These are phyloP conservation scores for Drosophila arizonae DNA, from an alignment of 1,140 invertebrate genomes.

Conservation along the genomic window DNA sequence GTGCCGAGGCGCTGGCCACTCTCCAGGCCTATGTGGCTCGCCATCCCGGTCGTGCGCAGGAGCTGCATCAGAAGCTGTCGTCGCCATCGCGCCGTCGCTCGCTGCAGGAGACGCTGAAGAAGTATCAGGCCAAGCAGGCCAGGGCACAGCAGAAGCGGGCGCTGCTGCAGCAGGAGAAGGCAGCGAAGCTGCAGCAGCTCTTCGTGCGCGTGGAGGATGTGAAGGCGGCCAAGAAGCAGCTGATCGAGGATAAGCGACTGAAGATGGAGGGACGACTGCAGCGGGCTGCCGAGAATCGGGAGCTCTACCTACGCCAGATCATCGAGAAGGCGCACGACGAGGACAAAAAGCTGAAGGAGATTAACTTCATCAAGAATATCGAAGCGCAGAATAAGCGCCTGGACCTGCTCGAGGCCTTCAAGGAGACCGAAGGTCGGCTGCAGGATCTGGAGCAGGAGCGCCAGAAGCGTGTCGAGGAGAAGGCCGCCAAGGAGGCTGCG, in stretches of 20 bases:
- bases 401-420: constrained; percentile 92
- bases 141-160: constrained; percentile 91
- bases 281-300: constrained; percentile 95
- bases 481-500: constrained; percentile 96
- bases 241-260: constrained; percentile 92
- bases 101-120: constrained; percentile 89
- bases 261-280: constrained; percentile 93
- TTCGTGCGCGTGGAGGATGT: constrained; percentile 96
- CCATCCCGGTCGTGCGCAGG: constrained; percentile 93
- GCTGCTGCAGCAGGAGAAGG: constrained; percentile 91
- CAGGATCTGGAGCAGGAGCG: constrained; percentile 88
- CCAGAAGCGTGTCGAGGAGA: constrained; percentile 90
- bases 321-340: constrained; percentile 98
- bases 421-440: constrained; percentile 92
- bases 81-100: constrained; percentile 93
- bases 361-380: constrained; percentile 98
- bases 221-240: constrained; percentile 92
- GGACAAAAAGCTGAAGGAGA: constrained; percentile 97
- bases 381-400: constrained; percentile 97
- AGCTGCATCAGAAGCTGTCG: constrained; percentile 96
- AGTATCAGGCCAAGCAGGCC: constrained; percentile 95
- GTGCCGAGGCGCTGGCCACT: constrained; percentile 90
- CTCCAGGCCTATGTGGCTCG: constrained; percentile 90
- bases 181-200: constrained; percentile 92
- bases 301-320: constrained; percentile 89